Conservation (phyloP, 2,888 invertebrate species). For the Pseudococcus viburni region DNA sequence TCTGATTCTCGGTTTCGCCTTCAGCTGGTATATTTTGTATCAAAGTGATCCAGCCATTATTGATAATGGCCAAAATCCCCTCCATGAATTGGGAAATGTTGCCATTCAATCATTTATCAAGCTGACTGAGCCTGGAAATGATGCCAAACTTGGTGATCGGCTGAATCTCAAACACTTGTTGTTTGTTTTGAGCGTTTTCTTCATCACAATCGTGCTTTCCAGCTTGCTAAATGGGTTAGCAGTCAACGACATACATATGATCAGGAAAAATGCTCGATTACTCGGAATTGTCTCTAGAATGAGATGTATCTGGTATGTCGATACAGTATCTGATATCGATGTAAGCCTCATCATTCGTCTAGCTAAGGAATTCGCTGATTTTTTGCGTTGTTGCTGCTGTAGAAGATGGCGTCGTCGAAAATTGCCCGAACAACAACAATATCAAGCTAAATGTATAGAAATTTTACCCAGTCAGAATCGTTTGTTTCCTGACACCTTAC, state of each 20-base stretch:
- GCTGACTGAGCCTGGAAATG: no score
- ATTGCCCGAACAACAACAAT: constrained; percentile 68
- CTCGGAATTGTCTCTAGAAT: constrained; percentile 83
- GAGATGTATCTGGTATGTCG: constrained; percentile 81
- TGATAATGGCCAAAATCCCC: no score
- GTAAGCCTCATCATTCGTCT: constrained; percentile 71
- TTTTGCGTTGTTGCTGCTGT: constrained; percentile 71
- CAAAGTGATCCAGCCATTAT: not conserved
- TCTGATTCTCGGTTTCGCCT: constrained; percentile 84
- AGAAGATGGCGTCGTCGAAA: not conserved
- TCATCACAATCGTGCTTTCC: constrained; percentile 86
- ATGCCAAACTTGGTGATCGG: constrained; percentile 70
- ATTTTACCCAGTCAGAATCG: constrained; percentile 76
- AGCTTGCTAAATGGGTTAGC: constrained; percentile 88
- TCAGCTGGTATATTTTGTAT: constrained; percentile 82
- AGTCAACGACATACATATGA: constrained; percentile 84
- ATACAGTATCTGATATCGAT: constrained; percentile 77
- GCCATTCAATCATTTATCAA: no score
- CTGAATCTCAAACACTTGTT: constrained; percentile 80
- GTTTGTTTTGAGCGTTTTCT: constrained; percentile 85
- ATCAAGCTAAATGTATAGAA: constrained; percentile 71
- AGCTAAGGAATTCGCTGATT: constrained; percentile 68
- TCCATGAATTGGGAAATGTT: no score
- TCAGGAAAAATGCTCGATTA: constrained; percentile 84
- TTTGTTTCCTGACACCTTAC: constrained; percentile 79